Base-by-base conservation (phyloP, 2,797 vertebrate genomes). In the Telmatherina bonti region DNA sequence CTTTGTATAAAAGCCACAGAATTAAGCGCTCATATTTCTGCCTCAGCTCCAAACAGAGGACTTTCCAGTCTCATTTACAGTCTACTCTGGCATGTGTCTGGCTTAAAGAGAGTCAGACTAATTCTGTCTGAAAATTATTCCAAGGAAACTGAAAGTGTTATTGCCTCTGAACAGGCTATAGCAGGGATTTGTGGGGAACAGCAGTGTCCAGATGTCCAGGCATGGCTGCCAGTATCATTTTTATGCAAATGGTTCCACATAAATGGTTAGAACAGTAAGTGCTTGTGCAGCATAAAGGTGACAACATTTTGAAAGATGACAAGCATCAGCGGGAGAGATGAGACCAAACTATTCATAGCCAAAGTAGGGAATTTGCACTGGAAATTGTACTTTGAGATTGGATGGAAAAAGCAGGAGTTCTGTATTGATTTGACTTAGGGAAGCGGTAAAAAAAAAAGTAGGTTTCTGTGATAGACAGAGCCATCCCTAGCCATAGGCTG, bases 41-140 rank as follows among this genome's bases (percentile, higher is more conserved):
- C 56, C 54, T 81, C 72, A 22, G 35, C 79, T 68, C 69, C 60
- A 64, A 78, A 57, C 64, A 62, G 30, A 35, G 78, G 56, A 62
- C 69, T 24, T 30, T 71, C 74, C 72, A 36, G 74, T 63, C 79
- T 85, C 79, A 84, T 91, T 89, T 86, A 80, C 72, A 89, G 78
- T 88, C 88, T 84, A 78, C 71, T 69, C 70, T 79, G 84, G 78
- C 79, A 59, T 77, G 79, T 81, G 67, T 79, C 74, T 81, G 57
- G 81, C 88, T 88, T 82, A 64, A 36, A 82, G 76, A 85, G 85
- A 90, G 58, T 81, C 74, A 36, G 68, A 81, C 85, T 84, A 85
- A 90, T 91, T 91, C 67, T 56, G 65, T 74, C 81, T 77, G 64
- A 84, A 91, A 83, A 91, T 86, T 60, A 86, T 87, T 85, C 79